phyloP scores from a whole-genome alignment of 2,797 vertebrate genomes.

The Okamejei kenojei region DNA sequence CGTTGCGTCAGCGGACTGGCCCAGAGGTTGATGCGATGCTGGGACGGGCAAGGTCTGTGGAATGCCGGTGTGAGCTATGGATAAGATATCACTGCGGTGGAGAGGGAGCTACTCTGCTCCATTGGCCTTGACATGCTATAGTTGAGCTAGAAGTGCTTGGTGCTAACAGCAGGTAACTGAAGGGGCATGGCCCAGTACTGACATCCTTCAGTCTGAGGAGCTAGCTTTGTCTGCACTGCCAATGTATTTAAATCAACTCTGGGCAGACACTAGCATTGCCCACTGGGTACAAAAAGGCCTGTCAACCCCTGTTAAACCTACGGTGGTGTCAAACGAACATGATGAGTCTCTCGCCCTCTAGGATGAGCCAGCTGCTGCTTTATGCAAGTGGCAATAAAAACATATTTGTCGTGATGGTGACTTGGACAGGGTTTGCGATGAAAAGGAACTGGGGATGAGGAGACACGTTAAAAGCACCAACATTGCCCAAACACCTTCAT shows the following conservation, averaged over 20 bases:
- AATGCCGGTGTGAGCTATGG: neutral
- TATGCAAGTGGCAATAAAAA: neutral
- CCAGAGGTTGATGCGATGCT: neutral
- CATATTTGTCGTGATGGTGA: neutral
- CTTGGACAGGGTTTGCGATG: neutral
- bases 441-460: neutral
- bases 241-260: neutral
- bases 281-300: neutral
- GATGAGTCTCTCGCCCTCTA: neutral
- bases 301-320: neutral
- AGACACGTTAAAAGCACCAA: neutral
- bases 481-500: neutral
- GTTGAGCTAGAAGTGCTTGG: neutral
- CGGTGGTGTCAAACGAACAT: neutral
- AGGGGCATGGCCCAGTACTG: neutral
- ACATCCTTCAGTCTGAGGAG: neutral
- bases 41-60: neutral
- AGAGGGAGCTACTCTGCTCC: neutral
- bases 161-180: neutral
- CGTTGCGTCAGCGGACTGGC: neutral
- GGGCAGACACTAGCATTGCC: neutral
- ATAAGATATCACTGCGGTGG: no score
- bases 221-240: neutral
- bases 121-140: neutral
- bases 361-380: neutral